Base-by-base conservation (phyloP, 1,140 invertebrate species). In the Semibalanus balanoides region DNA sequence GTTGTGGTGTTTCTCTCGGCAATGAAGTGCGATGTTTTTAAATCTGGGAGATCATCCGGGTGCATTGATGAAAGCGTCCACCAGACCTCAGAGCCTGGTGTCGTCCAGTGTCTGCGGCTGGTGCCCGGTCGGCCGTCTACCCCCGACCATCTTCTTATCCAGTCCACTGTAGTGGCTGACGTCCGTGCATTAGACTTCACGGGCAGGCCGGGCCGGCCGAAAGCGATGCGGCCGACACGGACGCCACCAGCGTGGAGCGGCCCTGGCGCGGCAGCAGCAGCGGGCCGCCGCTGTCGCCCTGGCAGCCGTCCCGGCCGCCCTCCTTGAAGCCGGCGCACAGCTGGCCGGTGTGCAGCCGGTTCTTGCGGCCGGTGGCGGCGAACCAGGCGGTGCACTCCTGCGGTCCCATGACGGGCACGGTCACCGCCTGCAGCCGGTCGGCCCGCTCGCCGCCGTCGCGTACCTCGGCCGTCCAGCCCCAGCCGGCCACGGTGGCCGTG, bases 261-360 rank as follows among this genome's bases (percentile, higher is more conserved):
- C 51, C 51, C 51, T 64, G 11, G 14, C 3, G 14, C 51, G 51
- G 51, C 76, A 75, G 69, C 64, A 76, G 72, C 31, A 81, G 73
- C 29, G 80, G 80, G 40, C 80, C 80, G n/a, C 80, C 80, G 74
- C 78, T 79, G 75, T 81, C 80, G 29, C 79, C 88, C 83, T 91
- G 90, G 82, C 91, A 93, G 0, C 90, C 89, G 76, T 79, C 79
- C 31, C 76, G 75, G 30, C 79, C 79, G 51, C 78, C 79, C 51
- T 79, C 77, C 17, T 69, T 64, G 22, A 74, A 17, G 28, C 79
- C 79, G 64, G 78, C 77, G 31, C 78, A 79, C 74, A 79, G 25
- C 71, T 74, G 73, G 7, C 35, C 72, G 43, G 75, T 14, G n/a
- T 70, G 30, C 30, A 31, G 31, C 31, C 73, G 9, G 29, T 22